Evolutionary conservation across 2,797 vertebrate species (phyloP).

Genomic region (Ptychadena robeensis): DNA sequence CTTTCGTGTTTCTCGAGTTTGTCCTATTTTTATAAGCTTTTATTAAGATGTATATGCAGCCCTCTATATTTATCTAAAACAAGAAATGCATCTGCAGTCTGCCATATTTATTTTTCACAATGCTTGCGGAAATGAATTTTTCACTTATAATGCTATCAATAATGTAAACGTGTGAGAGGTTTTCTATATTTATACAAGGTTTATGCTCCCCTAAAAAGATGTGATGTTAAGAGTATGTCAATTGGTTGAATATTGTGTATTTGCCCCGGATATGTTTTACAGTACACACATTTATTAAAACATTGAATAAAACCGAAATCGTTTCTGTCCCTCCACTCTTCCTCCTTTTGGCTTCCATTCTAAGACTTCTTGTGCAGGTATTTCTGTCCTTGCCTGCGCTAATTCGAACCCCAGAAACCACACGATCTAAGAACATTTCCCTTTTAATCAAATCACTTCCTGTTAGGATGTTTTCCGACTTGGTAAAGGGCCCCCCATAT

Average conservation of each 20-base stretch:
- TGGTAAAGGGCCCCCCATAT: too few relatives aligned
- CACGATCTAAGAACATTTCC: too few relatives aligned
- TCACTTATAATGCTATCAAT: constrained; percentile 32
- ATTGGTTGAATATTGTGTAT: constrained; percentile 18
- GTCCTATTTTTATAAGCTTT: constrained; percentile 31
- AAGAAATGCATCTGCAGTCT: constrained; percentile 31
- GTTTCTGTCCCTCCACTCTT: not conserved
- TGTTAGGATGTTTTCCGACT: too few relatives aligned
- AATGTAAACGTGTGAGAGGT: constrained; percentile 12
- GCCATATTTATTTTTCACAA: constrained; percentile 59
- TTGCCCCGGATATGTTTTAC: constrained; percentile 33
- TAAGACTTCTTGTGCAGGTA: too few relatives aligned
- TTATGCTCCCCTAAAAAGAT: constrained; percentile 24
- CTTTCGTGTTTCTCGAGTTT: not conserved
- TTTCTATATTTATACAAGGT: constrained; percentile 54
- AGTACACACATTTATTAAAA: constrained; percentile 51
- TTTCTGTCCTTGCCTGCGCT: too few relatives aligned
- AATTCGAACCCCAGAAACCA: too few relatives aligned
- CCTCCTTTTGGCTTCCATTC: not conserved
- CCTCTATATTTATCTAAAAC: constrained; percentile 48
- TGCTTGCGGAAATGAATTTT: constrained; percentile 31
- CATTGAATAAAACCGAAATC: constrained; percentile 12
- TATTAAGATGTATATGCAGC: constrained; percentile 39
- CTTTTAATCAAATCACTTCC: too few relatives aligned
- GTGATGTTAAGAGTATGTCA: constrained; percentile 15